Percentiles rank a stretch among this genome's conserved stretches.
These are phyloP conservation scores for Ephestia elutella DNA, from an alignment of 1,140 invertebrate genomes.

Conservation along the genomic window DNA sequence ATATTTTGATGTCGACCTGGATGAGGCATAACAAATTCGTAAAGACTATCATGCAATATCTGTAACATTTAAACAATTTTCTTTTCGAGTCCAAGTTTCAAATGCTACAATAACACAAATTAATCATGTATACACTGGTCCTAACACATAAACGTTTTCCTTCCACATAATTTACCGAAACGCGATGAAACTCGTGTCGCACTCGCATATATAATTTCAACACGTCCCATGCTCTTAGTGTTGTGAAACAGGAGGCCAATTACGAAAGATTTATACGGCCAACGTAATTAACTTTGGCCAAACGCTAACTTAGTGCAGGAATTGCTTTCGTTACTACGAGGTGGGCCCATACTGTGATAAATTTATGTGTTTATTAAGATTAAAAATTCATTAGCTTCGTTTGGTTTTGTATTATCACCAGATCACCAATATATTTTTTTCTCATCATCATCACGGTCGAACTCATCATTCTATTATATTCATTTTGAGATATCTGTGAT, in stretches of 20 bases:
- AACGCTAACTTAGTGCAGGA: conserved; percentile 68
- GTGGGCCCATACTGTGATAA: background rate
- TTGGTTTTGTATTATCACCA: background rate
- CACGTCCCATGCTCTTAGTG: conserved; percentile 66
- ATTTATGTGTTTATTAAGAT: background rate
- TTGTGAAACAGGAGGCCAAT: conserved; percentile 72
- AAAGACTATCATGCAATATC: no score
- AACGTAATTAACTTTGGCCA: conserved; percentile 72
- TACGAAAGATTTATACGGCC: conserved; percentile 71
- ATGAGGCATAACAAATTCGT: no score
- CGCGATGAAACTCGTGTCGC: conserved; percentile 57
- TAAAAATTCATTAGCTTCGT: background rate
- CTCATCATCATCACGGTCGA: no score
- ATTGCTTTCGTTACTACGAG: conserved; percentile 18
- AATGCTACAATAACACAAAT: no score
- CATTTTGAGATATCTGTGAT: no score
- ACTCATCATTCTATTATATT: no score
- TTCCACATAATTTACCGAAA: conserved; percentile 30
- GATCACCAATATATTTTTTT: no score
- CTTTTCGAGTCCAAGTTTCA: background rate
- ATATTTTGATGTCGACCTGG: no score
- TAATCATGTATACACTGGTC: background rate
- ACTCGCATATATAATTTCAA: conserved; percentile 72
- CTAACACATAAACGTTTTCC: background rate
- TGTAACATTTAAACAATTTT: background rate